Conservation (phyloP, 2,113 vertebrate genomes). For the Chaetodon auriga region DNA sequence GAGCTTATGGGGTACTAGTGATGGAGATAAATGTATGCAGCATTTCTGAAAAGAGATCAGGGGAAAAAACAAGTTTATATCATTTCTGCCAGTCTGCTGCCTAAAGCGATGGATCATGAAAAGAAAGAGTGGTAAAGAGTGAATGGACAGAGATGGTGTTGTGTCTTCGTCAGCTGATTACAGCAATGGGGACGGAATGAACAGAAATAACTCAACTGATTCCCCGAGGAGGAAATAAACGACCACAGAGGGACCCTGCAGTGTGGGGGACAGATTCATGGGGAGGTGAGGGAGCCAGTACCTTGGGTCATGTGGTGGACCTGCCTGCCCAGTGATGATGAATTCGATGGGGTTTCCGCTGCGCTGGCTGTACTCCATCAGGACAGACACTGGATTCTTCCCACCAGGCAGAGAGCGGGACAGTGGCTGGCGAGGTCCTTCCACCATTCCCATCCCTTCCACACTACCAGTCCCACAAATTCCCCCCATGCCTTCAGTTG, state of each 20-base stretch:
- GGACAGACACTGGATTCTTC: conserved; percentile 92
- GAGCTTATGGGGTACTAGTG: not conserved
- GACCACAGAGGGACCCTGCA: not conserved
- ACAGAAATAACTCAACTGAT: conserved; percentile 42
- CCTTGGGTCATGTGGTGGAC: conserved; percentile 96
- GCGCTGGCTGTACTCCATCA: conserved; percentile 96
- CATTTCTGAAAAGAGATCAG: not conserved
- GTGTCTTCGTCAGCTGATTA: conserved; percentile 63
- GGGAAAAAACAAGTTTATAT: conserved; percentile 22
- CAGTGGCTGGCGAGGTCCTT: conserved; percentile 75
- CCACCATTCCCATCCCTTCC: conserved; percentile 64
- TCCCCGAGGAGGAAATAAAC: not conserved
- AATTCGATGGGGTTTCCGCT: conserved; percentile 91
- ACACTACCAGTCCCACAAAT: conserved; percentile 22
- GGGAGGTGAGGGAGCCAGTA: conserved; percentile 71
- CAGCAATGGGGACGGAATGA: conserved; percentile 13
- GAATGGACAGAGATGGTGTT: conserved; percentile 34
- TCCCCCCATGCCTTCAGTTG: conserved; percentile 46
- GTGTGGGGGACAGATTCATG: conserved; percentile 20
- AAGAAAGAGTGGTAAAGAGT: conserved; percentile 1
- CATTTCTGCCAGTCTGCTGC: conserved; percentile 8
- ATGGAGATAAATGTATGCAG: conserved; percentile 2
- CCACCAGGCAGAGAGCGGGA: conserved; percentile 85
- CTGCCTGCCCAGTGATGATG: conserved; percentile 91
- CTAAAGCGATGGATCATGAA: conserved; percentile 7